Conservation (phyloP, 2,888 invertebrate genomes). For the Brachyptera putata region DNA sequence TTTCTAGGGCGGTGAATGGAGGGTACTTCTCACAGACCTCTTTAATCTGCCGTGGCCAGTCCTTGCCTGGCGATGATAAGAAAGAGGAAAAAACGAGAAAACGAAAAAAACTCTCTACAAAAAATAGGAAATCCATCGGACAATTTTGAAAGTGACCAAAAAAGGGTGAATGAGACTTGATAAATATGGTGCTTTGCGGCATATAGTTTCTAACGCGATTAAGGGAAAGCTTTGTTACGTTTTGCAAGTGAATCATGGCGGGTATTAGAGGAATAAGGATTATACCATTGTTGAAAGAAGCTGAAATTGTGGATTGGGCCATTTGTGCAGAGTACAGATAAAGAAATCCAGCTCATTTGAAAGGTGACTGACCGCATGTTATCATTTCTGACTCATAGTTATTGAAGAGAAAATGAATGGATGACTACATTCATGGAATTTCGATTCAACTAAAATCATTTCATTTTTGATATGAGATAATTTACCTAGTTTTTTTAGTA, state of each 20-base stretch:
- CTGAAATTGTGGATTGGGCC: too few species aligned
- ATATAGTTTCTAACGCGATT: conserved; percentile 3
- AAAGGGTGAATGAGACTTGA: conserved; percentile 8
- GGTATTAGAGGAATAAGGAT: too few species aligned
- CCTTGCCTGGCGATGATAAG: conserved; percentile 11
- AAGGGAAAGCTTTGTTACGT: not conserved
- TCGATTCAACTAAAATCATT: too few species aligned
- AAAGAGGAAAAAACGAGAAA: not conserved
- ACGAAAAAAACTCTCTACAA: not conserved
- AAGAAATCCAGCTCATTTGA: too few species aligned
- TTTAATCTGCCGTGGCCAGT: conserved; percentile 10
- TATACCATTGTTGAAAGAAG: too few species aligned
- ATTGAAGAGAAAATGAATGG: too few species aligned
- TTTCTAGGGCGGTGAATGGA: conserved; percentile 2
- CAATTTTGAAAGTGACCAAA: conserved; percentile 4
- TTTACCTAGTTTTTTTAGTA: too few species aligned
- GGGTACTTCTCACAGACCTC: not conserved
- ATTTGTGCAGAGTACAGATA: too few species aligned
- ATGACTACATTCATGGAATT: too few species aligned
- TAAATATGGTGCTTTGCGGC: conserved; percentile 7
- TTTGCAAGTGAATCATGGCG: not conserved
- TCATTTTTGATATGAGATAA: too few species aligned
- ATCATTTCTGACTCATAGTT: too few species aligned
- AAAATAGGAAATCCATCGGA: conserved; percentile 6
- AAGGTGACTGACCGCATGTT: too few species aligned